These are phyloP conservation scores for Orthosia gothica DNA, from an alignment of 2,888 invertebrate species.

Conservation along the genomic window DNA sequence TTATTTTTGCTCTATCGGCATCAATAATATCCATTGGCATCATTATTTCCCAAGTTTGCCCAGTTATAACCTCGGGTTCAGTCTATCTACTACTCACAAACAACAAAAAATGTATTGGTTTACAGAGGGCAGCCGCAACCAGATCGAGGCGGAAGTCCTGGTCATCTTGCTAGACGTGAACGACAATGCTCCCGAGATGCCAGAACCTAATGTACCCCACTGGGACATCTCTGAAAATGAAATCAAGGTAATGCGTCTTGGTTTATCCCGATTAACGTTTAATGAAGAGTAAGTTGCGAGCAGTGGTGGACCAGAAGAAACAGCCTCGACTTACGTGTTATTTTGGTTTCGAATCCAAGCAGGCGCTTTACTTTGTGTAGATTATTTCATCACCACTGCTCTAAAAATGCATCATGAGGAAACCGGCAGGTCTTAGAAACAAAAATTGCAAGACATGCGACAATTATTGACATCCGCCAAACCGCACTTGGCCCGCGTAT, in stretches of 20 bases:
- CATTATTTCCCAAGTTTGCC: neutral
- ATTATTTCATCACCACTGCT: too few species aligned
- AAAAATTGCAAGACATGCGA: too few species aligned
- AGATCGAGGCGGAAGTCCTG: constrained; percentile 79
- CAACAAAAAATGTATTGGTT: neutral
- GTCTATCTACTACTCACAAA: neutral
- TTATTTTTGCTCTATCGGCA: neutral
- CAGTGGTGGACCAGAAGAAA: too few species aligned
- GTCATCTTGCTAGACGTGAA: constrained; percentile 92
- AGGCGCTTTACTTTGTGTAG: too few species aligned
- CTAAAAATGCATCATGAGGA: too few species aligned
- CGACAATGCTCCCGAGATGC: constrained; percentile 91
- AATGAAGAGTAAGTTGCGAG: too few species aligned
- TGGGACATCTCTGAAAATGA: constrained; percentile 83
- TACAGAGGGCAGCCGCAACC: constrained; percentile 85
- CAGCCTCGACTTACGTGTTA: too few species aligned
- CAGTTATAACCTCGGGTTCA: neutral
- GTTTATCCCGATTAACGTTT: neutral
- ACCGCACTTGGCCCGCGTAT: too few species aligned
- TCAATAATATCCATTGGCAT: neutral
- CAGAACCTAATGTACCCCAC: constrained; percentile 71
- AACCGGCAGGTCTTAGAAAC: too few species aligned
- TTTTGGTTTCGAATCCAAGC: too few species aligned
- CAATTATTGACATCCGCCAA: too few species aligned
- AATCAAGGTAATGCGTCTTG: constrained; percentile 69